Evolutionary conservation across 2,888 invertebrate species (phyloP), one percentile per base, ranked within the genome.

Genomic region (Chorisops tibialis): DNA sequence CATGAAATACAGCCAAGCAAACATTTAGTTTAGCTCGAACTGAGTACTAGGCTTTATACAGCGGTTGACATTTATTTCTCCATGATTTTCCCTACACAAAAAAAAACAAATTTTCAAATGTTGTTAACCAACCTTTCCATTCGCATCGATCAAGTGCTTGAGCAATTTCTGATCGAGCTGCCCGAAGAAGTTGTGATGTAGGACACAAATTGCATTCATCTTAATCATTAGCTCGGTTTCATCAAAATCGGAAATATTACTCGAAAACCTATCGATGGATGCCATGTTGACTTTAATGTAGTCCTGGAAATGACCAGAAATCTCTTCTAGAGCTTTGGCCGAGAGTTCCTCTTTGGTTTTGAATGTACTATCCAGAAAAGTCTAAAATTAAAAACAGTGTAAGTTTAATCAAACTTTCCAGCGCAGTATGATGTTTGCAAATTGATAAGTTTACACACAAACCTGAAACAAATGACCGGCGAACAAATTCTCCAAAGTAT

Each of bases 151-250:
- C 24, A 93, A 74, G 56, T 83, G 80, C 75, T 87, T 88, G 58
- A 91, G 83, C 47, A 86, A 75, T 75, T 89, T 93, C 71, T 87
- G 89, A 74, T 94, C 93, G 68, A 83, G 81, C 69, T 83, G 82
- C 49, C 92, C 88, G 79, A 92, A 94, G 56, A 91, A 79, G 72
- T 86, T 84, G 64, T 84, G 82, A 63, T 84, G 82, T 19, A 91
- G 79, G 1, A 87, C 87, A 74, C 86, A 83, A 11, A 90, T 80
- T 3, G 84, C 81, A 75, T 89, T 89, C 1, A 86, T 75, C 74
- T 87, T 86, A 24, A 78, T 61, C 82, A 83, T 80, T 83, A 87
- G 63, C 74, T 78, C 74, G 81, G 85, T 68, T 82, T 87, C 78
- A 73, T 82, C 79, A 72, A 83, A 72, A 74, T 85, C 81, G 67